Evolutionary conservation across 2,888 invertebrate genomes (phyloP).

Genomic region (Thalpophila matura): DNA sequence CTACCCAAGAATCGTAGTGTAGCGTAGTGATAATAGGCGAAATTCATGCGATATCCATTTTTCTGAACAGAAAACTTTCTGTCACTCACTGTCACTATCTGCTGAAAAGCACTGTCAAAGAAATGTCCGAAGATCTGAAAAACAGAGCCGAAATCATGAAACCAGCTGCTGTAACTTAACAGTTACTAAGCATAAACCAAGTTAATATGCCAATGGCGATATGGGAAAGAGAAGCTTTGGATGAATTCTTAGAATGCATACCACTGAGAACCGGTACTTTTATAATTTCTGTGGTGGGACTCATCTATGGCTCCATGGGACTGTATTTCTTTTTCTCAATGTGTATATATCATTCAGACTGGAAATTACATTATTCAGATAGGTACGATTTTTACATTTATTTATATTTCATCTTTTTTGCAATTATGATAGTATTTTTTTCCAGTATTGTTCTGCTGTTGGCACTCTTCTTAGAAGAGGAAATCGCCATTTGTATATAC

Average conservation of each 20-base stretch:
- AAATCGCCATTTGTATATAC: slow-evolving; percentile 56
- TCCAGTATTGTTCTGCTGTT: slow-evolving; percentile 63
- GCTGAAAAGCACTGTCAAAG: slow-evolving; percentile 15
- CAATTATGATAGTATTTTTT: slow-evolving; percentile 57
- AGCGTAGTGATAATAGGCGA: no score
- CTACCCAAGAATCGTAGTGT: no score
- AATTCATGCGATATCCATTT: no score
- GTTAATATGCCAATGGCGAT: slow-evolving; percentile 3
- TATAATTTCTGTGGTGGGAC: slow-evolving; percentile 60
- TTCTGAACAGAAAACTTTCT: no score
- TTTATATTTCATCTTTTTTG: slow-evolving; percentile 52
- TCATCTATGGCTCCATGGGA: slow-evolving; percentile 65
- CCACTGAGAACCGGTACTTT: slow-evolving; percentile 62
- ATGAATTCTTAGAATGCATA: slow-evolving; percentile 62
- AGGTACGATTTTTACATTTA: slow-evolving; percentile 65
- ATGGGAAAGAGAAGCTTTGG: slow-evolving; percentile 29
- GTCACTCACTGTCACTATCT: no score
- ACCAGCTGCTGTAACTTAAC: neutral
- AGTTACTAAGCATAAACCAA: neutral
- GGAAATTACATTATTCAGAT: slow-evolving; percentile 62
- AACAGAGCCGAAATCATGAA: neutral
- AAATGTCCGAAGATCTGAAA: neutral
- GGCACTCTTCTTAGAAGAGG: slow-evolving; percentile 54
- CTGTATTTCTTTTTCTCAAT: slow-evolving; percentile 63
- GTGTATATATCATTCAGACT: slow-evolving; percentile 56